Percentiles rank a stretch among this genome's conserved stretches.
phyloP scores from a whole-genome alignment of 2,797 vertebrate genomes.

The Novumbra hubbsi region DNA sequence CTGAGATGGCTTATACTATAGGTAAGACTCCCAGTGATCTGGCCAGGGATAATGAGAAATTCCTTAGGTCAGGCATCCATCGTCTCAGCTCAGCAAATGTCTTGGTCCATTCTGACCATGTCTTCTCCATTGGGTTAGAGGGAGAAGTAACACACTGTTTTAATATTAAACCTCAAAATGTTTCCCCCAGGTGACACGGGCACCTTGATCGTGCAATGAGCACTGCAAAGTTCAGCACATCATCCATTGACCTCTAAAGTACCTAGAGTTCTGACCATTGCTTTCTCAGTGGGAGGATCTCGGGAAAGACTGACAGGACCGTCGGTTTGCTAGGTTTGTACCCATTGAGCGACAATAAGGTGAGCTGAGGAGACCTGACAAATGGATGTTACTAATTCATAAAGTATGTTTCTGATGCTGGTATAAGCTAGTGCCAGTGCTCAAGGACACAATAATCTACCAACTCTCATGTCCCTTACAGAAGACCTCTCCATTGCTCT shows the following conservation, averaged over 20 bases:
- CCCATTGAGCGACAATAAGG: background rate
- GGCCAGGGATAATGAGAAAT: slow-evolving; percentile 27
- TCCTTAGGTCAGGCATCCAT: slow-evolving; percentile 44
- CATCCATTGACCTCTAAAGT: background rate
- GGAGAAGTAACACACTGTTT: background rate
- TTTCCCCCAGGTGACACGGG: background rate
- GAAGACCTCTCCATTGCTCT: background rate
- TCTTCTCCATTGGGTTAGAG: slow-evolving; percentile 31
- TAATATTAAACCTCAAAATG: background rate
- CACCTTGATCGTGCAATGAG: background rate
- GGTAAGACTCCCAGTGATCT: slow-evolving; percentile 35
- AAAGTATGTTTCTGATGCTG: background rate
- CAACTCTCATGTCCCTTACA: background rate
- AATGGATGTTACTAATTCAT: slow-evolving; percentile 3
- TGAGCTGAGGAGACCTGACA: slow-evolving; percentile 3
- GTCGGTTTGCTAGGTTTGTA: background rate
- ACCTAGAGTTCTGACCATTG: background rate
- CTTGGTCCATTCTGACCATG: slow-evolving; percentile 25
- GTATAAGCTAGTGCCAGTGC: background rate
- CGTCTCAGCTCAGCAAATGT: slow-evolving; percentile 28
- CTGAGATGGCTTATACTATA: background rate
- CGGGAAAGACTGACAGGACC: background rate
- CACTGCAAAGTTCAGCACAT: slow-evolving; percentile 13
- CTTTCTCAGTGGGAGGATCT: background rate
- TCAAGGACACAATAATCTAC: background rate